Evolutionary conservation across 2,113 vertebrate genomes (phyloP).

Genomic region (Pyrgilauda ruficollis): DNA sequence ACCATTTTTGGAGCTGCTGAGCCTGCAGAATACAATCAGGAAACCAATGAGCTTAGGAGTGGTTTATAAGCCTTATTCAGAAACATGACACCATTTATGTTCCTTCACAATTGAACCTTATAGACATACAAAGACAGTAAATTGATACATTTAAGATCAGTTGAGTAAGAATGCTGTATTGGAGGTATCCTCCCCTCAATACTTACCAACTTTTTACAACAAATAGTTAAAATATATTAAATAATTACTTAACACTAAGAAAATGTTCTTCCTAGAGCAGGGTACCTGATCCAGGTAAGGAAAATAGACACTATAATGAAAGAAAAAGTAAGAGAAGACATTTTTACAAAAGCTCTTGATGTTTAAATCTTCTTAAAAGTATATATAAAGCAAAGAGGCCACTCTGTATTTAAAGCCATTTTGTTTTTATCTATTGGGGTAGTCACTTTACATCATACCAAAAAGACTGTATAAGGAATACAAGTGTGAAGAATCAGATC

Average conservation of each 20-base stretch:
- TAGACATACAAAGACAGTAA: background rate
- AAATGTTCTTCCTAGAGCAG: background rate
- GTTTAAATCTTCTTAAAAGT: background rate
- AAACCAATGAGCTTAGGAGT: background rate
- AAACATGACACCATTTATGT: background rate
- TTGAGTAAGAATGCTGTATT: background rate
- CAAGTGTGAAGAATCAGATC: constrained; percentile 46
- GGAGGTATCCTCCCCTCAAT: background rate
- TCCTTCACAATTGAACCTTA: background rate
- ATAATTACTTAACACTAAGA: background rate
- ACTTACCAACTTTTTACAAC: background rate
- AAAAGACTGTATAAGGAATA: constrained; percentile 45
- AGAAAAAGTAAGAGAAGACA: background rate
- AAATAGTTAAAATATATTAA: background rate
- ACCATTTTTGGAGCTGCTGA: background rate
- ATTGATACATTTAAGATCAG: background rate
- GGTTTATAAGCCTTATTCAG: background rate
- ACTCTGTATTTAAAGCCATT: constrained; percentile 45
- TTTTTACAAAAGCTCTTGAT: background rate
- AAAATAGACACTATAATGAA: background rate
- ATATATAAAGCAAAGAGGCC: constrained; percentile 17
- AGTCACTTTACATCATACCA: constrained; percentile 66
- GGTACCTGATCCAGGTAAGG: background rate
- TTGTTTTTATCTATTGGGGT: constrained; percentile 61
- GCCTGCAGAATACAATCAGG: background rate